Evolutionary conservation across 2,113 vertebrate species (phyloP).

Genomic region (Aramus guarauna): DNA sequence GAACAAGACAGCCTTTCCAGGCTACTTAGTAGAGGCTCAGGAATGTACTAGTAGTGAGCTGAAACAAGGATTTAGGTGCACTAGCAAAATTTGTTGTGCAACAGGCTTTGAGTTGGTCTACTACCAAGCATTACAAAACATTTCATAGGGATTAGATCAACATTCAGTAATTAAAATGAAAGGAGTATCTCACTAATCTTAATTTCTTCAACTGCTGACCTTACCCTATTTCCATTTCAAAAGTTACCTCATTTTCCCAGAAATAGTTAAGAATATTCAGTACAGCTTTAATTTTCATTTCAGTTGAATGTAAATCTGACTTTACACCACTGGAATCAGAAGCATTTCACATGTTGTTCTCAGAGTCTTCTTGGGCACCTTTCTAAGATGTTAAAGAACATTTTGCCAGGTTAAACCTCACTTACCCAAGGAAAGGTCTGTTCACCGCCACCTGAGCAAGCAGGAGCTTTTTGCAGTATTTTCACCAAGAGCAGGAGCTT

Average conservation of each 20-base stretch:
- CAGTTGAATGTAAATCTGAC: background rate
- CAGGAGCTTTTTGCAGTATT: background rate
- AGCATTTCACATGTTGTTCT: background rate
- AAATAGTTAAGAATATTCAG: background rate
- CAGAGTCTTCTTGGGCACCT: background rate
- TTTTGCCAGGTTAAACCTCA: background rate
- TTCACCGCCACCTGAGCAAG: background rate
- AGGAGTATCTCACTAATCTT: background rate
- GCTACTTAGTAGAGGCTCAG: background rate
- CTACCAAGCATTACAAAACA: background rate
- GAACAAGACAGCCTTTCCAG: background rate
- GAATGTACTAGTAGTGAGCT: background rate
- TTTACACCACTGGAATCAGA: background rate
- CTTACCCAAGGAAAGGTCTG: background rate
- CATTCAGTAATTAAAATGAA: background rate
- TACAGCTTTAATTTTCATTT: background rate
- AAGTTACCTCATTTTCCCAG: background rate
- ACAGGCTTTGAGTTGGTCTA: background rate
- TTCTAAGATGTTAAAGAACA: background rate
- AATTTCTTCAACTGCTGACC: background rate
- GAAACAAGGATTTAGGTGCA: background rate
- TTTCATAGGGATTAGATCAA: background rate
- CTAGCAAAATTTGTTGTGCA: background rate
- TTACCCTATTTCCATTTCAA: background rate
- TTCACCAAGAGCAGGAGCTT: background rate